Conservation (phyloP, 2,888 invertebrate genomes). For the Cordilura impudica region DNA sequence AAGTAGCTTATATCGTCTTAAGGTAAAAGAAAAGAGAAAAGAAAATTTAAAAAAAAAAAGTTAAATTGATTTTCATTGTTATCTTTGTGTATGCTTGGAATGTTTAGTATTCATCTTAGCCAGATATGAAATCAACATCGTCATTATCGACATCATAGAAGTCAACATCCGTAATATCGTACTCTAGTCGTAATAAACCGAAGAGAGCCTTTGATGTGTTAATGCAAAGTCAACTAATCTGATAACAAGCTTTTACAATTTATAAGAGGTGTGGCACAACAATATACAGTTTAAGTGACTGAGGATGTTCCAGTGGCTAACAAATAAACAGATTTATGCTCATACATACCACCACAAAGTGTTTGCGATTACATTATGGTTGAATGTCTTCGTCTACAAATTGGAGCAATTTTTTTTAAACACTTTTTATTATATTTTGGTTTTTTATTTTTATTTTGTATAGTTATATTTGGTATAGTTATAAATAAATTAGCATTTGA, state of each 20-base stretch:
- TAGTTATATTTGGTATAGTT: no score
- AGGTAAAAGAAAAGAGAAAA: constrained; percentile 18
- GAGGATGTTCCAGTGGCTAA: background rate
- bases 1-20: constrained; percentile 2
- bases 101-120: constrained; percentile 17
- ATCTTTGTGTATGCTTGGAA: constrained; percentile 48
- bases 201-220: constrained; percentile 44
- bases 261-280: constrained; percentile 2
- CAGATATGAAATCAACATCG: background rate
- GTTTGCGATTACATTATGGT: background rate
- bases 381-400: background rate
- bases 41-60: constrained; percentile 61
- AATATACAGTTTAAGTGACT: background rate
- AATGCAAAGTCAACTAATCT: constrained; percentile 48
- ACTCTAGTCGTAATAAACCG: background rate
- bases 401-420: background rate
- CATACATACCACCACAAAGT: constrained; percentile 4
- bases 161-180: constrained; percentile 22
- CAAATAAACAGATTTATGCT: constrained; percentile 21
- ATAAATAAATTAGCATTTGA: background rate
- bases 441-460: no score
- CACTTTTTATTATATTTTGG: no score
- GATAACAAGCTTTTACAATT: constrained; percentile 34
- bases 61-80: constrained; percentile 66
- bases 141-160: constrained; percentile 1